A percentile compares a stretch with the other conserved stretches of the same genome.
These are phyloP conservation scores for Eulemur coronatus DNA, from an alignment of 2,797 vertebrate species.

Conservation along the genomic window DNA sequence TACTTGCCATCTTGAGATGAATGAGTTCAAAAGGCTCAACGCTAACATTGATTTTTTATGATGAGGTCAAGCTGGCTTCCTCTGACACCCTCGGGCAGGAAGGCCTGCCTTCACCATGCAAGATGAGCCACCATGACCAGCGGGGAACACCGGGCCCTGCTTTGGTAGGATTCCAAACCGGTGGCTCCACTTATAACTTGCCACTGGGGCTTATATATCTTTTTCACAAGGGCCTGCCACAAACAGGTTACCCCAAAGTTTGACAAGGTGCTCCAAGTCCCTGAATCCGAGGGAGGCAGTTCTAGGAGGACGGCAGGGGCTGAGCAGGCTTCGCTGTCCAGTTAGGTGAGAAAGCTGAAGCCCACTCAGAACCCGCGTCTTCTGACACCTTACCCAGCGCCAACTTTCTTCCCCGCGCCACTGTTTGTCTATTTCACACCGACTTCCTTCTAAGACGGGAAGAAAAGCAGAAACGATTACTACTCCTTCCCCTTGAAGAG, in stretches of 20 bases:
- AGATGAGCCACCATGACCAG: neutral
- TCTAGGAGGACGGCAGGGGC: neutral
- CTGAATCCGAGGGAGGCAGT: neutral
- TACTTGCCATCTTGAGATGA: neutral
- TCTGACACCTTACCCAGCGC: neutral
- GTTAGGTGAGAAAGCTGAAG: neutral
- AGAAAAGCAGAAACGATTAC: neutral
- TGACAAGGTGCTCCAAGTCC: neutral
- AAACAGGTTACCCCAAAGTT: no score
- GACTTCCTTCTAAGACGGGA: neutral
- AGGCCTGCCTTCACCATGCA: fast-evolving
- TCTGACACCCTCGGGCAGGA: neutral
- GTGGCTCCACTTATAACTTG: neutral
- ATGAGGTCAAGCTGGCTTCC: neutral
- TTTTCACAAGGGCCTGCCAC: neutral
- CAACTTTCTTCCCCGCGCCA: neutral
- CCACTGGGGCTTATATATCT: neutral
- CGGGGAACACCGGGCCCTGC: neutral
- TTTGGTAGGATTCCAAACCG: neutral
- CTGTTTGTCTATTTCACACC: no score
- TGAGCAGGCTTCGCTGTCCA: neutral
- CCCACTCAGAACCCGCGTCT: neutral
- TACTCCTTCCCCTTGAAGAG: neutral
- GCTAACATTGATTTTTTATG: neutral
- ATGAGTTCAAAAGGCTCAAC: neutral